These are phyloP conservation scores for Manis crassicaudata DNA, from an alignment of 2,797 vertebrate genomes.

Conservation along the genomic window DNA sequence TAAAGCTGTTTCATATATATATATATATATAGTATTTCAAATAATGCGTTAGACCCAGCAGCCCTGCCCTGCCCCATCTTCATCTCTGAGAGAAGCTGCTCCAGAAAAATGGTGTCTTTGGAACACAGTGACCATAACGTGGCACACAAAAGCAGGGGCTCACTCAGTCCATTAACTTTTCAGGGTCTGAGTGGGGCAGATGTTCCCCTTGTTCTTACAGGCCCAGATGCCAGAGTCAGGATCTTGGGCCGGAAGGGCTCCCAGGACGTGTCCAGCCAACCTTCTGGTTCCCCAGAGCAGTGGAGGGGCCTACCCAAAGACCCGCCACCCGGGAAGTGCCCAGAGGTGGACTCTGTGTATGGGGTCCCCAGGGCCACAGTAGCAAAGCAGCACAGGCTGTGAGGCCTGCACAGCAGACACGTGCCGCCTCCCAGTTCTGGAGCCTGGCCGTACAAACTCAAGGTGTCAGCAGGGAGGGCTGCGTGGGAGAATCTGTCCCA, in stretches of 20 bases:
- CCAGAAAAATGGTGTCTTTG: background rate
- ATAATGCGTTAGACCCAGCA: background rate
- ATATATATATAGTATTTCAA: background rate
- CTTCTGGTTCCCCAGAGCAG: background rate
- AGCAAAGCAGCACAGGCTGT: accelerated
- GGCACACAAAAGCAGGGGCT: background rate
- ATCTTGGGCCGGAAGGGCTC: background rate
- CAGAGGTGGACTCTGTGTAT: accelerated
- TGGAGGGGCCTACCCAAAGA: accelerated
- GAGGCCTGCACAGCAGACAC: background rate
- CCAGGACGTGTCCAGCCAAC: background rate
- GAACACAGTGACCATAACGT: accelerated
- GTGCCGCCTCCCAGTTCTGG: background rate
- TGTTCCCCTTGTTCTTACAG: background rate
- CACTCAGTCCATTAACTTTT: accelerated
- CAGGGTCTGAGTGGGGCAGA: background rate
- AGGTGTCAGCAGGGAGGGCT: background rate
- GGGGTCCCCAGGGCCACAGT: background rate
- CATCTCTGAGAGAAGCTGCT: background rate
- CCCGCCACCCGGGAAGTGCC: accelerated
- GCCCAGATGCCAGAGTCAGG: background rate
- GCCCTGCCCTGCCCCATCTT: background rate
- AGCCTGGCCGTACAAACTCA: background rate
- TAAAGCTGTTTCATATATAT: too few relatives aligned
- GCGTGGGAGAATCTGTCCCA: background rate